Conservation (phyloP, 2,797 vertebrate species). For the Allobates femoralis region DNA sequence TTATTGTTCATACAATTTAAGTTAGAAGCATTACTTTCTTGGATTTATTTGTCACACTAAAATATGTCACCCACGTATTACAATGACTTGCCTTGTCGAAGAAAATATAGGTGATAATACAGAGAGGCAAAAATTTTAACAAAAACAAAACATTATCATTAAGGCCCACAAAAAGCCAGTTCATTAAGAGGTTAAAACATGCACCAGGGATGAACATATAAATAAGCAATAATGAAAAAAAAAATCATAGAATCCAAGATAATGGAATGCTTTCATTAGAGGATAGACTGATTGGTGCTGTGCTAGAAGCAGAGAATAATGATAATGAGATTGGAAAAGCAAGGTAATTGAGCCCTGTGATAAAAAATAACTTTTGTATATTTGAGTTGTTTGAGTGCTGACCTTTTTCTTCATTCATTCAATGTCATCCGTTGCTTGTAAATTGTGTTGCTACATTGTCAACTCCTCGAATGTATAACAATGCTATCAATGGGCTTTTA, state of each 20-base stretch:
- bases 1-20: no score
- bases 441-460: conserved; percentile 10
- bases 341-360: background rate
- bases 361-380: background rate
- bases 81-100: no score
- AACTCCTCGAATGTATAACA: background rate
- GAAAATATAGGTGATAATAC: no score
- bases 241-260: background rate
- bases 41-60: no score
- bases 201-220: no score
- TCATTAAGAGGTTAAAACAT: no score
- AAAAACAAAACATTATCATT: no score
- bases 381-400: background rate
- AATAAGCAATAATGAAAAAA: background rate
- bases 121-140: no score
- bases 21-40: no score
- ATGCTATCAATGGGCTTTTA: background rate
- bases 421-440: background rate
- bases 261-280: background rate
- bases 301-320: background rate
- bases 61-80: no score
- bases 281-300: background rate
- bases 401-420: background rate
- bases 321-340: background rate
- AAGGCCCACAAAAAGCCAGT: no score